Base-by-base conservation (phyloP, 2,113 vertebrate species). In the Oenanthe oenanthe region DNA sequence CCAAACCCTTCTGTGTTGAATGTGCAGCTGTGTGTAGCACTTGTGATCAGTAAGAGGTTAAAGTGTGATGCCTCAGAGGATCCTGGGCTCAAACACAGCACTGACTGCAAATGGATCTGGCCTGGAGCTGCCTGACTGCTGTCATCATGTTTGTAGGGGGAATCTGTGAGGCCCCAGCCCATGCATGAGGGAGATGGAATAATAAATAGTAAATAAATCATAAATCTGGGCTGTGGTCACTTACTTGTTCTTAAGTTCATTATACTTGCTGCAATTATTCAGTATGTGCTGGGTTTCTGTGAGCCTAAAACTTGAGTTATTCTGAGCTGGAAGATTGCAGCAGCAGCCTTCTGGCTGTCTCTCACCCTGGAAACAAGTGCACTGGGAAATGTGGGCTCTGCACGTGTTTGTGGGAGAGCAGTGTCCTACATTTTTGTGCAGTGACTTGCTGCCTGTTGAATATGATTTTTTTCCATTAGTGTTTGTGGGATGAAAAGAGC, bases 121-220 rank as follows among this genome's bases (percentile, higher is more conserved):
- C 0, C 54, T 32, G 17, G 25, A 77, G 72, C 76, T 65, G 87
- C 2, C 9, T 92, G 60, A 6, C 40, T 88, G 84, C 42, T n/a
- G 31, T 51, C 71, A 19, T 71, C 50, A 4, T n/a, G 61, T 95
- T 93, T 88, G 66, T 70, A 40, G 62, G 31, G 68, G 50, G 20
- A 62, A 7, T 26, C 34, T 63, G 24, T 40, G 51, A 38, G 47
- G 11, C 43, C 29, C n/a, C 47, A 43, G 8, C 22, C 45, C n/a
- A 8, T 14, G 7, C 1, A 2, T 32, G 47, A 48, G 73, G 62
- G 58, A 63, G 72, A 19, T 20, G n/a, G 32, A 86, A 12, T 54
- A 38, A 74, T 78, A 92, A 83, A 17, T 29, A 43, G 43, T 82
- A 87, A 94, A 94, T 17, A n/a, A 31, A 61, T 53, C 28, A 94